Percentiles rank a stretch among this genome's conserved stretches.
phyloP scores from a whole-genome alignment of 2,113 vertebrate genomes.

The Charadrius vociferus region DNA sequence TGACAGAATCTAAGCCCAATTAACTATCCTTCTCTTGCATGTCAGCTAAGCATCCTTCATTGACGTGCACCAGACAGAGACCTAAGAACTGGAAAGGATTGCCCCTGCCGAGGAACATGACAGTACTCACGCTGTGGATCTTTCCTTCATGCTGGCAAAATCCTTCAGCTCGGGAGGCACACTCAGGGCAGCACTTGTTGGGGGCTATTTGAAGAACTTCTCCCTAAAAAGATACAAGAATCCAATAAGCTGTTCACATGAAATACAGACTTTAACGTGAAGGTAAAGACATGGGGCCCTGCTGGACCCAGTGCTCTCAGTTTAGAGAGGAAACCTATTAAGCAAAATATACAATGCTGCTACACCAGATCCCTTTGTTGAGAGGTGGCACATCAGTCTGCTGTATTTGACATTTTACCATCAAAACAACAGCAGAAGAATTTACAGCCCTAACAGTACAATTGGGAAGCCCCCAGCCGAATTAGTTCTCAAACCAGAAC shows the following conservation, averaged over 20 bases:
- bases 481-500: too few relatives aligned
- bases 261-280: neutral
- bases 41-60: neutral
- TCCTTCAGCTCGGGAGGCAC: slow-evolving; percentile 68
- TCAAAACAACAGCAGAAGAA: too few relatives aligned
- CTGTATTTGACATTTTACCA: too few relatives aligned
- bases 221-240: slow-evolving; percentile 75
- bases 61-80: neutral
- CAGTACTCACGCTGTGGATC: slow-evolving; percentile 80
- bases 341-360: neutral
- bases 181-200: slow-evolving; percentile 89
- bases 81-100: neutral
- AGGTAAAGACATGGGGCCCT: neutral
- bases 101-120: neutral
- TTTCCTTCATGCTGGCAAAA: slow-evolving; percentile 83
- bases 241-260: neutral
- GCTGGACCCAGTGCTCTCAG: neutral
- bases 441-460: too few relatives aligned
- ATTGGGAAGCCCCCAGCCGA: too few relatives aligned
- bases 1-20: neutral
- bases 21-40: neutral
- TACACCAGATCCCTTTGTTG: too few relatives aligned
- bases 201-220: slow-evolving; percentile 84
- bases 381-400: neutral
- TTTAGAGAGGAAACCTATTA: neutral